A percentile compares a stretch with the other conserved stretches of the same genome.
Evolutionary conservation across 2,797 vertebrate genomes (phyloP).

Genomic region (Mallotus villosus): DNA sequence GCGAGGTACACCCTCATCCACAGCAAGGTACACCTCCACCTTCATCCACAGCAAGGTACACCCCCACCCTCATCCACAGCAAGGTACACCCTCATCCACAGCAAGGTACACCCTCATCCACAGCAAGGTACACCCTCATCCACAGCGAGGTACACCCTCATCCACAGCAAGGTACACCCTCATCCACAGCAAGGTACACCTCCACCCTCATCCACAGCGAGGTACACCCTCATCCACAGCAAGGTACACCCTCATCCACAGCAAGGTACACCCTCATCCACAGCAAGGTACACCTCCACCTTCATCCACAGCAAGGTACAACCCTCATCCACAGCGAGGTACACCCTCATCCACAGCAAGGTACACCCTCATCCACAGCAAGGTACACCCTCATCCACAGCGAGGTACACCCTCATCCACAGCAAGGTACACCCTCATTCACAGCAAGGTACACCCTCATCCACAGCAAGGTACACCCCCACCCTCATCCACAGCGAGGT

Average conservation of each 20-base stretch:
- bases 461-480: not conserved
- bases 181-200: not conserved
- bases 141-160: slow-evolving; percentile 83
- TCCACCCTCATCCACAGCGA: not conserved
- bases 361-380: not conserved
- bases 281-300: not conserved
- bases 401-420: not conserved
- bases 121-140: slow-evolving; percentile 94
- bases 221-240: no score
- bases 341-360: not conserved
- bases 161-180: not conserved
- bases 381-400: no score
- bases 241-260: not conserved
- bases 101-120: no score
- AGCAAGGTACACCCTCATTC: no score
- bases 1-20: not conserved
- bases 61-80: no score
- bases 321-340: no score
- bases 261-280: not conserved
- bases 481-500: not conserved
- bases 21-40: no score
- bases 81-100: no score
- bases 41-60: not conserved
- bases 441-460: slow-evolving; percentile 4
- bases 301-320: not conserved